Evolutionary conservation across 2,113 vertebrate genomes (phyloP).

Genomic region (Eclectus roratus): DNA sequence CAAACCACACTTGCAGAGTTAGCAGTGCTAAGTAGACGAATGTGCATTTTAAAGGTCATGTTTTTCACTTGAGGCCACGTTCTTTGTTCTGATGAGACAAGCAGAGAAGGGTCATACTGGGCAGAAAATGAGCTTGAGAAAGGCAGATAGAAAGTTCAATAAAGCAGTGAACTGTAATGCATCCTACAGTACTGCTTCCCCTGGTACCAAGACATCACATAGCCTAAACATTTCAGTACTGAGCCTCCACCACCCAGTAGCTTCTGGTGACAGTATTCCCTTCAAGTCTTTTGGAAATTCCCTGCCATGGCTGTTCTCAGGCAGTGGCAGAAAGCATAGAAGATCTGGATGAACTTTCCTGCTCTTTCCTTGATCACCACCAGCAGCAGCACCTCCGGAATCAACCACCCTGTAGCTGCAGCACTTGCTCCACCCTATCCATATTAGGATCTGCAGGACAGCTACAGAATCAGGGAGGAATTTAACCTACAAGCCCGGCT

Average conservation of each 20-base stretch:
- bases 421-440: background rate
- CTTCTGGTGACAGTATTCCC: accelerated
- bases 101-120: background rate
- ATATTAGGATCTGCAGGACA: background rate
- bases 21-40: background rate
- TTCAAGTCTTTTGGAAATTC: background rate
- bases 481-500: background rate
- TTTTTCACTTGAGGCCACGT: background rate
- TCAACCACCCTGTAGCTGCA: background rate
- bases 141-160: background rate
- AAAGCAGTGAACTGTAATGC: background rate
- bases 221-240: background rate
- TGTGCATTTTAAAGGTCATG: background rate
- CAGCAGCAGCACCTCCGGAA: background rate
- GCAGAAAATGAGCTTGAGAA: background rate
- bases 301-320: background rate
- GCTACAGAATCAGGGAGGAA: background rate
- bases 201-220: background rate
- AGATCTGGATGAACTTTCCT: background rate
- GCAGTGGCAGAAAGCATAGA: background rate
- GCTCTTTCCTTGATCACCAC: background rate
- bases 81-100: background rate
- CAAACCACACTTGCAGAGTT: background rate
- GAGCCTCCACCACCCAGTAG: background rate
- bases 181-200: background rate